These are phyloP conservation scores for Psephotus haematonotus DNA, from an alignment of 2,113 vertebrate genomes.

Conservation along the genomic window DNA sequence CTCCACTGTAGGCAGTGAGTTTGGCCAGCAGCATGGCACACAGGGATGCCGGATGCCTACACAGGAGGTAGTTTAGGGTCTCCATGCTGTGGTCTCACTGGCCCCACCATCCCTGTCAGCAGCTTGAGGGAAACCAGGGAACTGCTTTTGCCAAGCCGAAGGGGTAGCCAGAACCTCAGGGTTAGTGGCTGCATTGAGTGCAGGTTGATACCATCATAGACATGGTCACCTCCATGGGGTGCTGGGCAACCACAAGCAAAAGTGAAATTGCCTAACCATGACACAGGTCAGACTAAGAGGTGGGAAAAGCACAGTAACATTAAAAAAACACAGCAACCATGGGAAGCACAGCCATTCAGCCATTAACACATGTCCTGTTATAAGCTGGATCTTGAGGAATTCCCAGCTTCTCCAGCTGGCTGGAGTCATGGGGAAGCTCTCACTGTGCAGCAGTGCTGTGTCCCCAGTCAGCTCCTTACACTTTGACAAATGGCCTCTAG, in stretches of 20 bases:
- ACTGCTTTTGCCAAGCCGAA: not conserved
- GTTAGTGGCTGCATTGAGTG: fast-evolving
- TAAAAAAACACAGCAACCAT: fast-evolving
- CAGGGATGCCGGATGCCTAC: not conserved
- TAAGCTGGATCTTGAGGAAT: not conserved
- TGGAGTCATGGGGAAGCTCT: not conserved
- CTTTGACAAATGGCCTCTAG: not conserved
- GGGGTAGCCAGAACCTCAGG: not conserved
- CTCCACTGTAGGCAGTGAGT: not conserved
- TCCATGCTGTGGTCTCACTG: fast-evolving
- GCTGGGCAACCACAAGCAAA: not conserved
- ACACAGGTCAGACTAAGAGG: not conserved
- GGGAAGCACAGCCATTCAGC: not conserved
- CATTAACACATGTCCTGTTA: not conserved
- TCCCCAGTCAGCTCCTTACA: not conserved
- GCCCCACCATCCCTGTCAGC: not conserved
- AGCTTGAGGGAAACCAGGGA: not conserved
- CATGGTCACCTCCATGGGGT: fast-evolving
- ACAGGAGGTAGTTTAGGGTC: not conserved
- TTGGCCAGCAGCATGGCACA: not conserved
- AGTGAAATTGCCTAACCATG: not conserved
- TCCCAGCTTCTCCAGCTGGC: not conserved
- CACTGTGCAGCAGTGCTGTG: not conserved
- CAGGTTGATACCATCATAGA: not conserved
- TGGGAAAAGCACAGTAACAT: not conserved